These are phyloP conservation scores for Tanytarsus gracilentus DNA, from an alignment of 2,888 invertebrate genomes.

Conservation along the genomic window DNA sequence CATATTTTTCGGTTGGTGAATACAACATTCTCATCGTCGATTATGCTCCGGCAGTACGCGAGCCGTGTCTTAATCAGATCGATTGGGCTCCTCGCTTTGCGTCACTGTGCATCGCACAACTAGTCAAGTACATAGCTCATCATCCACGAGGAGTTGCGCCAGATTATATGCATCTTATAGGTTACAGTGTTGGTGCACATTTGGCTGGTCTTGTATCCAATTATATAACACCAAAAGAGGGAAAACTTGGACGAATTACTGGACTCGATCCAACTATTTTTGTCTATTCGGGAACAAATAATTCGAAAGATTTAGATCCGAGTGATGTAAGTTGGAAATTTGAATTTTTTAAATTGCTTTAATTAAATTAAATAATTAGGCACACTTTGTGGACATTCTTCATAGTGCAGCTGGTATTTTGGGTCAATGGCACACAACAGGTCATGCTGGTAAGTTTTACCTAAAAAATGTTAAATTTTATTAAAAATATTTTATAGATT, in stretches of 20 bases:
- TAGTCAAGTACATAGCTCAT: constrained; percentile 65
- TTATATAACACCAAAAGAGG: constrained; percentile 53
- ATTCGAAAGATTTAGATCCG: constrained; percentile 68
- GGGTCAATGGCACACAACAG: constrained; percentile 83
- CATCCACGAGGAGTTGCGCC: constrained; percentile 69
- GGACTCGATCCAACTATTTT: constrained; percentile 80
- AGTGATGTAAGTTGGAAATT: constrained; percentile 48
- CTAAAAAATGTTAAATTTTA: not conserved
- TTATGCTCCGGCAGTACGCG: constrained; percentile 67
- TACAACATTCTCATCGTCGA: constrained; percentile 85
- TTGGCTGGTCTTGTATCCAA: constrained; percentile 65
- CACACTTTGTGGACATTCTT: constrained; percentile 41
- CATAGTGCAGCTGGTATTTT: constrained; percentile 82
- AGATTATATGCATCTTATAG: constrained; percentile 68
- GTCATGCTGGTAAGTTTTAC: constrained; percentile 54
- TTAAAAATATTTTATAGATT: constrained; percentile 45
- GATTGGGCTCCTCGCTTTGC: constrained; percentile 57
- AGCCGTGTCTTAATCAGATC: constrained; percentile 74
- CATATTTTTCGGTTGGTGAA: constrained; percentile 68
- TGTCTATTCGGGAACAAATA: constrained; percentile 74
- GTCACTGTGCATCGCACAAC: constrained; percentile 67
- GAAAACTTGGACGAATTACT: constrained; percentile 75
- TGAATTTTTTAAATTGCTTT: too few relatives aligned
- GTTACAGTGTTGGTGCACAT: constrained; percentile 81
- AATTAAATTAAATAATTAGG: not conserved